Evolutionary conservation across 2,888 invertebrate genomes (phyloP), one percentile per base, ranked within the genome.

Genomic region (Stenoptilia bipunctidactyla): DNA sequence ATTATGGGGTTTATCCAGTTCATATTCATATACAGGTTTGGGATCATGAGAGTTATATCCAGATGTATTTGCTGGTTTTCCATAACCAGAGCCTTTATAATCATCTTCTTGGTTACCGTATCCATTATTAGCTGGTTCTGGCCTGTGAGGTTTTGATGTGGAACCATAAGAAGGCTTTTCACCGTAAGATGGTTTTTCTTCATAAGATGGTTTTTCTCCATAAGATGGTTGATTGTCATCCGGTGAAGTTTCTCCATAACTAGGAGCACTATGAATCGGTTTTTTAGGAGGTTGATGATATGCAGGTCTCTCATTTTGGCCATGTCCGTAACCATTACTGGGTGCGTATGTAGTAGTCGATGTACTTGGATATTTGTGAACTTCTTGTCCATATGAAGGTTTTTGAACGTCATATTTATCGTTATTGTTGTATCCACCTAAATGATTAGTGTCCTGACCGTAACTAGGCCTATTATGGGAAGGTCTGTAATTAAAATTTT

Each of bases 21-120:
- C 77, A 34, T 64, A 59, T 41, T 82, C 82, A 35, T 82, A 82
- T 0, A 82, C 83, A 1, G 83, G 82, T 44, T 66, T 79, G 8
- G 3, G 3, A 5, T 20, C 56, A 10, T 65, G 65, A 25, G 47
- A 46, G 2, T 46, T 50, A 20, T 47, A 34, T 13, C 51, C 45
- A 5, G 20, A 20, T 3, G 20, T 20, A 14, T 46, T 44, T 35
- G 15, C 34, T n/a, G 44, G 41, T 37, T 48, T 40, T 5, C 43
- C 38, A 13, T 46, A 40, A 13, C 35, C 30, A 3, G 30, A 30
- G 30, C 10, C 3, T 30, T 30, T 38, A 8, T 13, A 5, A 8
- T 20, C 20, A 5, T 20, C 20, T 20, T 15, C 38, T 25, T 39
- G 38, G 12, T 4, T 35, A 8, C 39, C 38, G 25, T 48, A 45